Conservation (phyloP, 2,888 invertebrate genomes). For the Xestia rhomboidea region DNA sequence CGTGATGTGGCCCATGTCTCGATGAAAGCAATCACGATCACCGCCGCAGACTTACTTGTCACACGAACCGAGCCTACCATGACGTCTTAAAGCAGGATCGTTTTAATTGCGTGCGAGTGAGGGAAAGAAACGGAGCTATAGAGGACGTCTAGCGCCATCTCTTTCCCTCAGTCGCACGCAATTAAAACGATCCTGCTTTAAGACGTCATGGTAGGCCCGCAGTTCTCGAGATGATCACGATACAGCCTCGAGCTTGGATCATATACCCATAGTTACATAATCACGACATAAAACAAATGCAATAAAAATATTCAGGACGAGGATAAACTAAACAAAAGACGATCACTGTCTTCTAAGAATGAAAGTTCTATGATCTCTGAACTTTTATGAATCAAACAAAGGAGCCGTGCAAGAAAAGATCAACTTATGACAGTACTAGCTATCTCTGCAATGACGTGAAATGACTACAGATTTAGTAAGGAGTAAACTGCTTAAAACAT, state of each 20-base stretch:
- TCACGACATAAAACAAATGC: conserved; percentile 37
- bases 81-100: too few relatives aligned
- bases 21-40: conserved; percentile 86
- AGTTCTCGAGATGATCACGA: conserved; percentile 70
- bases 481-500: not conserved
- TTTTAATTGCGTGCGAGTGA: too few relatives aligned
- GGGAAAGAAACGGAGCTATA: too few relatives aligned
- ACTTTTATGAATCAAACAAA: conserved; percentile 4
- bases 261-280: conserved; percentile 43
- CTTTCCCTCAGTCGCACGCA: too few relatives aligned
- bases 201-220: too few relatives aligned
- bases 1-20: conserved; percentile 82
- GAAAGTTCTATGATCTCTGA: conserved; percentile 27
- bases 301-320: conserved; percentile 13
- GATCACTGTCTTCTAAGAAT: conserved; percentile 21
- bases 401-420: not conserved
- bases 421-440: not conserved
- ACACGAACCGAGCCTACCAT: too few relatives aligned
- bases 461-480: not conserved
- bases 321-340: conserved; percentile 4
- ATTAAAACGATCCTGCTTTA: too few relatives aligned
- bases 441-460: not conserved
- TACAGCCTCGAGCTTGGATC: conserved; percentile 55
- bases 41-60: conserved; percentile 73
- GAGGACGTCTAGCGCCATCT: too few relatives aligned